Conservation (phyloP, 2,888 invertebrate species). For the Hydroisotoma schaefferi region DNA sequence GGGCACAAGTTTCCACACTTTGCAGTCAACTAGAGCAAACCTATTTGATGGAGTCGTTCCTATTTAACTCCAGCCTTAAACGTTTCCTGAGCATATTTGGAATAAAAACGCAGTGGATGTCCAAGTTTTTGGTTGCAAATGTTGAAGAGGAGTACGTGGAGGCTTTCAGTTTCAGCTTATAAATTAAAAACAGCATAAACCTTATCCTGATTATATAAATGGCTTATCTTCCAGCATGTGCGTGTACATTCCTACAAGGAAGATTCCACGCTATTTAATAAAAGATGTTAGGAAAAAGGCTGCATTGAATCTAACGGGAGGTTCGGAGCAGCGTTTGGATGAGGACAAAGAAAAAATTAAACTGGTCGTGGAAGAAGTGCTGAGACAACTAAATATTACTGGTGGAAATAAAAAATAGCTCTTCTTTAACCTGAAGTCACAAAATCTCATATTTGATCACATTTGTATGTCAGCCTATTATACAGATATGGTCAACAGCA, state of each 20-base stretch:
- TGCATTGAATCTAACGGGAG: not conserved
- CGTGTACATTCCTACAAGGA: not conserved
- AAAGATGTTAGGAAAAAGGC: not conserved
- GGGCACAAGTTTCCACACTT: constrained; percentile 34
- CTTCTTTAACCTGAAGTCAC: no score
- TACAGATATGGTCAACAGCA: no score
- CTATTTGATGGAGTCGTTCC: constrained; percentile 41
- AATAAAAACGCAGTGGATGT: not conserved
- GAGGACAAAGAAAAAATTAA: no score
- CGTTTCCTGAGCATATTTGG: not conserved
- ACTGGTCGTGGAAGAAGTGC: no score
- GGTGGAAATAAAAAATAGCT: no score
- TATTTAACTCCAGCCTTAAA: constrained; percentile 19
- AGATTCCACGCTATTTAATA: not conserved
- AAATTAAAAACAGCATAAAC: not conserved
- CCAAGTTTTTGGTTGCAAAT: not conserved
- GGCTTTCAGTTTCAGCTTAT: no score
- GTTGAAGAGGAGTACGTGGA: no score
- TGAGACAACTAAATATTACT: no score
- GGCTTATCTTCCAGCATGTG: not conserved
- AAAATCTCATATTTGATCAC: no score
- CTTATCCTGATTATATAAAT: not conserved
- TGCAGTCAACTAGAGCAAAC: constrained; percentile 44
- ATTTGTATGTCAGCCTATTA: no score
- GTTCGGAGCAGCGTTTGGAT: no score